Evolutionary conservation across 2,797 vertebrate species (phyloP), one percentile per base, ranked within the genome.

Genomic region (Scleropages formosus): DNA sequence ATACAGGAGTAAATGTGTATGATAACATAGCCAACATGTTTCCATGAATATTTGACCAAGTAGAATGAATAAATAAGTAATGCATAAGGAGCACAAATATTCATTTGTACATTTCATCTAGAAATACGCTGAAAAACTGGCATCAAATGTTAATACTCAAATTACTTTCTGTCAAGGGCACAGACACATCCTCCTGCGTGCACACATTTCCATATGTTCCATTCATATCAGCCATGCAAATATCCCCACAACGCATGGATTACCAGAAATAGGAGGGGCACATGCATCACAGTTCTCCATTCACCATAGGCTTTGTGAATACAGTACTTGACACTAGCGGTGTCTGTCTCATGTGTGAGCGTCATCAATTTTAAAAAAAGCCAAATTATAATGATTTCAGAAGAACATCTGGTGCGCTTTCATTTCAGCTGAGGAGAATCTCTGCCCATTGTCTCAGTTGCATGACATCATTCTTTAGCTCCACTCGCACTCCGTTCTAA

Each of bases 401-500:
- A 79, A 77, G 82, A 82, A 81, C 80, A 83, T 78, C 82, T 83
- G 78, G 72, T 77, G 72, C 82, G 85, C 83, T 86, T 81, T 86
- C 82, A 90, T 83, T 80, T 85, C 91, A 91, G 94, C 89, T 83
- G 84, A 82, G 89, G 93, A 90, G 91, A 93, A 94, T 94, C 88
- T 92, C 88, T 92, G 92, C 93, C 95, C 91, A 96, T 98, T 98
- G 95, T 98, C 95, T 96, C 91, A 93, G 91, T 94, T 93, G 94
- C 93, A 94, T 95, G 95, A 94, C 93, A 94, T 94, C 93, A 94
- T 93, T 89, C 92, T 88, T 91, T 90, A 90, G 81, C 90, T 88
- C 91, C 90, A 92, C 91, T 90, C 82, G 89, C 91, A 87, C 91
- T 92, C 89, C 89, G 91, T 81, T 85, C 91, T 87, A 94, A 93